A percentile compares a stretch with the other conserved stretches of the same genome.
Conservation (phyloP, 2,113 vertebrate genomes). For the Thymallus thymallus region DNA sequence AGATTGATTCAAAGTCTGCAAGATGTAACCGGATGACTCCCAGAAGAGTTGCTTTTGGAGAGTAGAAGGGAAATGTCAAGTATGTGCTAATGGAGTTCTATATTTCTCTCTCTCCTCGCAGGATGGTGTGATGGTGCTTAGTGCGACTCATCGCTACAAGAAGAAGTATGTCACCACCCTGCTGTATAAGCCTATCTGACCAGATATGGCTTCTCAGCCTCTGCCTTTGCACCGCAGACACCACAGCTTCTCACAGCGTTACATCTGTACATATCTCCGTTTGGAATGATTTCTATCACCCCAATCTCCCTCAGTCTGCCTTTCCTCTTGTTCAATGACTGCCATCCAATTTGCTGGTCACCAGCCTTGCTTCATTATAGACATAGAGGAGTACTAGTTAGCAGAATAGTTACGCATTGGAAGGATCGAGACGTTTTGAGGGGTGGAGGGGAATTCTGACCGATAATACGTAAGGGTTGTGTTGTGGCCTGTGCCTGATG, state of each 20-base stretch:
- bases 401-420: neutral
- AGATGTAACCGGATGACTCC: neutral
- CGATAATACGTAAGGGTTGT: neutral
- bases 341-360: conserved; percentile 7
- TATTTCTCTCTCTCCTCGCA: conserved; percentile 45
- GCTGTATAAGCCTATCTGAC: conserved; percentile 79
- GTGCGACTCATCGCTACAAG: conserved; percentile 95
- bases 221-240: neutral
- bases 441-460: neutral
- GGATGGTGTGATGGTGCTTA: conserved; percentile 98
- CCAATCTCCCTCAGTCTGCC: conserved; percentile 29
- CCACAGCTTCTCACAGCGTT: neutral
- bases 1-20: neutral
- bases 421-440: neutral
- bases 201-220: neutral
- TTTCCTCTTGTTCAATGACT: conserved; percentile 21
- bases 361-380: conserved; percentile 19
- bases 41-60: neutral
- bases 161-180: conserved; percentile 98
- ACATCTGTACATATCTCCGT: conserved; percentile 23
- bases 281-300: conserved; percentile 1
- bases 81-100: neutral
- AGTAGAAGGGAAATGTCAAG: neutral
- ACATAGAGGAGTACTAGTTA: conserved; percentile 21
- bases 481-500: neutral